These are phyloP conservation scores for Polypterus bichir DNA, from an alignment of 2,113 vertebrate species.

Conservation along the genomic window DNA sequence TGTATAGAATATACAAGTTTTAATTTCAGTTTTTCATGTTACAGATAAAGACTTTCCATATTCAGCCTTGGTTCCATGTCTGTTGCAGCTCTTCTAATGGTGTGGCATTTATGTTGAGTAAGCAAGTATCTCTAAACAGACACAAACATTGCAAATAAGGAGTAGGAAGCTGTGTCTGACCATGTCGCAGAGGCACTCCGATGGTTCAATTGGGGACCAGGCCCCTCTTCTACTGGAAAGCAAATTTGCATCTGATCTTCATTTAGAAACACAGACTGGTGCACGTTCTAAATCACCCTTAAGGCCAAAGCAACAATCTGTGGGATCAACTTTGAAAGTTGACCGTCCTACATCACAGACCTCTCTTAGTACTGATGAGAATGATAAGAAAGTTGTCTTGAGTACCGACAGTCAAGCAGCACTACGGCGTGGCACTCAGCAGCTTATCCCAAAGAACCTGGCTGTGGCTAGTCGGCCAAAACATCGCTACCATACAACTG, in stretches of 20 bases:
- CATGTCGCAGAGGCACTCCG: constrained; percentile 50
- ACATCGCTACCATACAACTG: constrained; percentile 62
- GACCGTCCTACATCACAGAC: background rate
- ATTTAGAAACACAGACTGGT: fast-evolving
- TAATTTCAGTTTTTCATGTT: too few relatives aligned
- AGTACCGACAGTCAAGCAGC: constrained; percentile 68
- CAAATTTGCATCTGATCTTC: constrained; percentile 37
- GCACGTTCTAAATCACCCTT: background rate
- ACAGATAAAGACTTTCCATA: too few relatives aligned
- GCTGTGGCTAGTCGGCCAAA: constrained; percentile 55
- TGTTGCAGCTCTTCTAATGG: too few relatives aligned
- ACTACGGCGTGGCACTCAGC: constrained; percentile 59
- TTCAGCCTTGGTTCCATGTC: too few relatives aligned
- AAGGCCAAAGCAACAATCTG: background rate
- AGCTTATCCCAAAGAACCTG: constrained; percentile 74
- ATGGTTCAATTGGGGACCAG: constrained; percentile 35
- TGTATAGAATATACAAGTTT: too few relatives aligned
- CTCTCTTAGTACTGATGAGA: background rate
- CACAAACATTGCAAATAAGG: background rate
- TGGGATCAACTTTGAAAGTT: background rate
- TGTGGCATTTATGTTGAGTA: too few relatives aligned
- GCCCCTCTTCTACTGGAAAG: constrained; percentile 38
- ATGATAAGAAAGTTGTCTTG: constrained; percentile 39
- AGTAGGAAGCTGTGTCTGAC: constrained; percentile 3
- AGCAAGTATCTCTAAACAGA: too few relatives aligned